These are phyloP conservation scores for Dolichallabes microphthalmus DNA, from an alignment of 2,113 vertebrate species.

Conservation along the genomic window DNA sequence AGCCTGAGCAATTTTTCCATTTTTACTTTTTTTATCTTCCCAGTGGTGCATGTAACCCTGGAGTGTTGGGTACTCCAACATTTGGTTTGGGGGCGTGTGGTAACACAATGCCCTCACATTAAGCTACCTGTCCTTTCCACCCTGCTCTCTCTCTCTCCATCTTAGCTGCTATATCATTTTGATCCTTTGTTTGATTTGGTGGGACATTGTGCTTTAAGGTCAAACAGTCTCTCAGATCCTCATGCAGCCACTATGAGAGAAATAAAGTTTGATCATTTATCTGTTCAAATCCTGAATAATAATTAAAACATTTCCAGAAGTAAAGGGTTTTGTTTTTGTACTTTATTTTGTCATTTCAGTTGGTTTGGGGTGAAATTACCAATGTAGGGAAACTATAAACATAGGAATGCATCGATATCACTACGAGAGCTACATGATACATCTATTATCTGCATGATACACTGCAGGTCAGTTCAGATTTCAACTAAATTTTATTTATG, in stretches of 20 bases:
- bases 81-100: constrained; percentile 3
- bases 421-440: background rate
- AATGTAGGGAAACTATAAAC: background rate
- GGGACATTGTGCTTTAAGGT: background rate
- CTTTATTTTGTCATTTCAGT: background rate
- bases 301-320: background rate
- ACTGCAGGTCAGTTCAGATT: background rate
- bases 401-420: background rate
- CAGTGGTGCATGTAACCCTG: background rate
- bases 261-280: constrained; percentile 3
- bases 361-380: background rate
- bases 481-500: background rate
- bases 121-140: constrained; percentile 13
- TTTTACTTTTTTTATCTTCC: background rate
- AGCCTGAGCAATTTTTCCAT: constrained; percentile 4
- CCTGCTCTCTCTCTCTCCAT: background rate
- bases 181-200: background rate
- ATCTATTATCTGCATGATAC: background rate
- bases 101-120: background rate
- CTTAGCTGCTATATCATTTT: background rate
- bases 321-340: background rate
- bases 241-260: background rate
- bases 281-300: constrained; percentile 7
- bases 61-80: background rate
- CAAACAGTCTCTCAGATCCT: background rate